A percentile compares a stretch with the other conserved stretches of the same genome.
Conservation (phyloP, 2,797 vertebrate species). For the Aldrovandia affinis region DNA sequence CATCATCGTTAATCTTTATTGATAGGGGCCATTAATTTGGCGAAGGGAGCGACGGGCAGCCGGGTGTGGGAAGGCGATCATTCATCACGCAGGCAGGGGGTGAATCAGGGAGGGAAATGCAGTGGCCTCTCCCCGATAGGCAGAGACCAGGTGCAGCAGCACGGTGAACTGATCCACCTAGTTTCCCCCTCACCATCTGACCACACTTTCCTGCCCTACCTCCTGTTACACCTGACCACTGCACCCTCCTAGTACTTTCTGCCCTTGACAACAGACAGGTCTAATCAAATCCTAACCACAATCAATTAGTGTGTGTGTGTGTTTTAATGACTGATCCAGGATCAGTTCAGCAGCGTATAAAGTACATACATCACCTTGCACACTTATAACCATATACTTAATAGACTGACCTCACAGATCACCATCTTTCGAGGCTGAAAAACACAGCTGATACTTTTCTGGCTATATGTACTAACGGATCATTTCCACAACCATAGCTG, state of each 20-base stretch:
- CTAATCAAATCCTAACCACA: too few species aligned
- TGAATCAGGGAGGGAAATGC: neutral
- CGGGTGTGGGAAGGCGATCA: conserved; percentile 81
- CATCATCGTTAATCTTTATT: conserved; percentile 83
- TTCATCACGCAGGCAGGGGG: conserved; percentile 80
- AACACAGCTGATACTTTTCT: neutral
- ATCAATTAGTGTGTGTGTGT: neutral
- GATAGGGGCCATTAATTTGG: conserved; percentile 83
- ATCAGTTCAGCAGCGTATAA: neutral
- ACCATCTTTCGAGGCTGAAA: neutral
- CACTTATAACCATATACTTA: neutral
- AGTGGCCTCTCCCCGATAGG: neutral
- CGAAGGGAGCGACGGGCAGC: conserved; percentile 79
- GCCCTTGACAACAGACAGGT: neutral
- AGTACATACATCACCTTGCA: neutral
- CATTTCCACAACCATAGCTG: neutral
- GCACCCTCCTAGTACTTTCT: neutral
- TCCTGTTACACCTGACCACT: too few species aligned
- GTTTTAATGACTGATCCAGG: neutral
- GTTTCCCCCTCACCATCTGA: too few species aligned
- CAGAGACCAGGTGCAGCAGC: neutral
- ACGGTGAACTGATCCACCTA: neutral
- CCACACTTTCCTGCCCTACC: too few species aligned
- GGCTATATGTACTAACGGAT: neutral
- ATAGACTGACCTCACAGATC: neutral